Evolutionary conservation across 2,888 invertebrate genomes (phyloP), one percentile per base, ranked within the genome.

Genomic region (Cheilosia urbana): DNA sequence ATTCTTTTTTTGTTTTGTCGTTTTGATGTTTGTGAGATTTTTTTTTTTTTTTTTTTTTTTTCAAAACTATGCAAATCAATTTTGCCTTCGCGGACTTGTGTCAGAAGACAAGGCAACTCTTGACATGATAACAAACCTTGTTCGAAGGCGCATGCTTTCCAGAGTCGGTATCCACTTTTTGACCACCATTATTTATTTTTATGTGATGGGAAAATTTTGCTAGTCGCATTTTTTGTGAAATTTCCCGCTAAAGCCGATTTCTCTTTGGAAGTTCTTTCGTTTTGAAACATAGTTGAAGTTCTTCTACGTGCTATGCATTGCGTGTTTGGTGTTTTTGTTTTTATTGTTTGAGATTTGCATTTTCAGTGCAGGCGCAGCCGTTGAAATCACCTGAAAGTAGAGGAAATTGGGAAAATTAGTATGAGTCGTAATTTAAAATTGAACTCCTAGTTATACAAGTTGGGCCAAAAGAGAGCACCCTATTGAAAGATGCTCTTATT

Each of bases 161-260:
- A 51, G 85, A 77, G 27, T 84, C 84, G 69, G 49, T 77, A 57
- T 88, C 88, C 77, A 81, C 78, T 88, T 91, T 91, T 24, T 90
- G 90, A 84, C 89, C 84, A 80, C 88, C 89, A 89, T 90, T 91
- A 88, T 89, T 90, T 60, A 91, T 88, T 79, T 89, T 89, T 78
- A 91, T 91, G 87, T 90, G 90, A 87, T 91, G 89, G 53, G 91
- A 88, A 53, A 91, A 87, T 88, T 91, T 91, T 40, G 91, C 90
- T 89, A 92, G 87, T 85, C 91, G 91, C 91, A 92, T 91, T 88
- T 78, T 91, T 87, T 78, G 53, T 63, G 17, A 73, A 6, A 62
- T 73, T 68, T 66, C 17, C 65, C 42, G 42, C 45, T 49, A 19
- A 21, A 55, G 42, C 37, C 30, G 58, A 42, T 58, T 57, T 72